phyloP scores from a whole-genome alignment of 2,888 invertebrate species.

The Leptopilina syphax region DNA sequence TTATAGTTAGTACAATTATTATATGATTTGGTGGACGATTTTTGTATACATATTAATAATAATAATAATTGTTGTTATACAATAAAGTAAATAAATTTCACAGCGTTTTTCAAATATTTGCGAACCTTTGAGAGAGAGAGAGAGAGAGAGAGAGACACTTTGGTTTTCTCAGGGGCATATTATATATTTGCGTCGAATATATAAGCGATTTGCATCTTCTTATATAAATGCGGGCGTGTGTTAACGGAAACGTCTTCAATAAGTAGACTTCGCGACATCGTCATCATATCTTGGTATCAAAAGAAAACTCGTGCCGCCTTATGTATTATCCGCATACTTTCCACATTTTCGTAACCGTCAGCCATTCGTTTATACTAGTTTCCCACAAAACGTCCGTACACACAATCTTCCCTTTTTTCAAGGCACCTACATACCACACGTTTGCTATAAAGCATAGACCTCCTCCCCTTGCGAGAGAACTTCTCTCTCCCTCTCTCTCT shows the following conservation, averaged over 20 bases:
- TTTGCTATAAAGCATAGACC: too few relatives aligned
- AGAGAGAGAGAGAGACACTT: background rate
- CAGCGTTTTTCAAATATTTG: too few relatives aligned
- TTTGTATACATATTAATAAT: too few relatives aligned
- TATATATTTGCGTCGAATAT: background rate
- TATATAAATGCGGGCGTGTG: background rate
- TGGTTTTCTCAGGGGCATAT: background rate
- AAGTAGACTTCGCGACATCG: conserved; percentile 3
- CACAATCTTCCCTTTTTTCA: conserved; percentile 25
- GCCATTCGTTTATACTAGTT: conserved; percentile 33
- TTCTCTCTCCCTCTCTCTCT: background rate
- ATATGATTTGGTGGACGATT: too few relatives aligned
- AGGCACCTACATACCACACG: conserved; percentile 5
- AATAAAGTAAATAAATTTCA: too few relatives aligned
- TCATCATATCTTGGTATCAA: background rate
- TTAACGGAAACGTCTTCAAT: conserved; percentile 9
- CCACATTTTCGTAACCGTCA: conserved; percentile 11
- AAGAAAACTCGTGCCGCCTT: conserved; percentile 12
- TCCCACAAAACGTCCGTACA: conserved; percentile 14
- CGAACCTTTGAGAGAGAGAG: too few relatives aligned
- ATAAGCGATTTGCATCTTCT: conserved; percentile 3
- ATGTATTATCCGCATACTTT: conserved; percentile 25
- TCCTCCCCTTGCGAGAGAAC: too few relatives aligned
- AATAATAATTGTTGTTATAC: too few relatives aligned
- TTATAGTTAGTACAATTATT: too few relatives aligned